These are phyloP conservation scores for Reticulitermes lucifugus DNA, from an alignment of 2,888 invertebrate species.

Conservation along the genomic window DNA sequence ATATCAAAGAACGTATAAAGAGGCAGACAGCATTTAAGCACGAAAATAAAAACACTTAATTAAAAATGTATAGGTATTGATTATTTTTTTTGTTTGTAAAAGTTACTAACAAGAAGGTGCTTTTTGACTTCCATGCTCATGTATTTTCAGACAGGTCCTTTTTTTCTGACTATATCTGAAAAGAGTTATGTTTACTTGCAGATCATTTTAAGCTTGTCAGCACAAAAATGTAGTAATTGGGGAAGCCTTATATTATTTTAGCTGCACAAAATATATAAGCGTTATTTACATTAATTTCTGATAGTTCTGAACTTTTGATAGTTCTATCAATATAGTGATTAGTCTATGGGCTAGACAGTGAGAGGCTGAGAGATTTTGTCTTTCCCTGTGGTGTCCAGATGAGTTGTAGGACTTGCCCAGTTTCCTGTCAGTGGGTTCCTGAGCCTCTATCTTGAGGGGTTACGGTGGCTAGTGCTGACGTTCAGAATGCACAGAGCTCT, in stretches of 20 bases:
- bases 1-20: background rate
- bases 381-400: no score
- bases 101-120: slow-evolving; percentile 2
- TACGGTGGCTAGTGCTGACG: no score
- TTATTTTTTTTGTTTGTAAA: slow-evolving; percentile 31
- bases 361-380: no score
- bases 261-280: background rate
- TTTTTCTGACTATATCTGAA: background rate
- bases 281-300: background rate
- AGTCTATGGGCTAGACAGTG: no score
- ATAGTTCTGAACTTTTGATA: background rate
- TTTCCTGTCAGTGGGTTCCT: no score
- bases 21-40: slow-evolving; percentile 35
- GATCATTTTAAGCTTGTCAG: background rate
- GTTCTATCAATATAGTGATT: no score
- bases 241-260: background rate
- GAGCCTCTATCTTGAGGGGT: no score
- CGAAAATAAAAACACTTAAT: slow-evolving; percentile 29
- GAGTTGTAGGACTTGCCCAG: no score
- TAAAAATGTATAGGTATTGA: background rate
- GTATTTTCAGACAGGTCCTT: background rate
- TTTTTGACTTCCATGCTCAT: background rate
- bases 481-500: no score
- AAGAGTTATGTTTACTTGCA: background rate
- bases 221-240: background rate